A percentile compares a stretch with the other conserved stretches of the same genome.
Conservation (phyloP, 2,888 invertebrate species). For the Itoplectis maculator region DNA sequence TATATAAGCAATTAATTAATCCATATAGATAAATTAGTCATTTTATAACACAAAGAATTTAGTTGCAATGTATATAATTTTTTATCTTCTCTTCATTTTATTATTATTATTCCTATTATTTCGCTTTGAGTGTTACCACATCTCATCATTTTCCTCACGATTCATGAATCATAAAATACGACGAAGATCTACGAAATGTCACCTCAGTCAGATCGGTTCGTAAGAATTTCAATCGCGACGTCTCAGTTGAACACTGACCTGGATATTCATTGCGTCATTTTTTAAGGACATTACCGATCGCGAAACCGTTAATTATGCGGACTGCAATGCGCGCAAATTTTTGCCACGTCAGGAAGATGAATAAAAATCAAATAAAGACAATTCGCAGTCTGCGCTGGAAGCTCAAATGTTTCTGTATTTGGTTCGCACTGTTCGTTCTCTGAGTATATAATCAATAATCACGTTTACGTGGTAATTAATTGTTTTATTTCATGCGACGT, state of each 20-base stretch:
- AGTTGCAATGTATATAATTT: background rate
- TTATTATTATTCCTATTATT: background rate
- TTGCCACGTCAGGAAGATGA: conserved; percentile 14
- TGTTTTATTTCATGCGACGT: background rate
- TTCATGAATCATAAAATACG: background rate
- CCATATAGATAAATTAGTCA: background rate
- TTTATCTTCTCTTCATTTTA: background rate
- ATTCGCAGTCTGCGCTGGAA: background rate
- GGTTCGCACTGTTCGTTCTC: background rate
- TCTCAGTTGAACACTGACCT: background rate
- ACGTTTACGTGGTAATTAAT: background rate
- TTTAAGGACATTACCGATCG: conserved; percentile 8
- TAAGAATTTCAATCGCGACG: background rate
- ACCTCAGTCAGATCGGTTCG: background rate
- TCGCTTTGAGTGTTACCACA: background rate
- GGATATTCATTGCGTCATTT: conserved; percentile 10
- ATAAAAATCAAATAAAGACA: conserved; percentile 13
- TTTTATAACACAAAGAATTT: background rate
- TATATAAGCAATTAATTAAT: background rate
- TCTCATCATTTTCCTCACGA: background rate
- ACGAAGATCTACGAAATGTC: background rate
- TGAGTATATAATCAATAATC: background rate
- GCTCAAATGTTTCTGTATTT: background rate
- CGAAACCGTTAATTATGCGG: background rate
- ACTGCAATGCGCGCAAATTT: conserved; percentile 39